Conservation (phyloP, 2,797 vertebrate species). For the Malacoraja senta region DNA sequence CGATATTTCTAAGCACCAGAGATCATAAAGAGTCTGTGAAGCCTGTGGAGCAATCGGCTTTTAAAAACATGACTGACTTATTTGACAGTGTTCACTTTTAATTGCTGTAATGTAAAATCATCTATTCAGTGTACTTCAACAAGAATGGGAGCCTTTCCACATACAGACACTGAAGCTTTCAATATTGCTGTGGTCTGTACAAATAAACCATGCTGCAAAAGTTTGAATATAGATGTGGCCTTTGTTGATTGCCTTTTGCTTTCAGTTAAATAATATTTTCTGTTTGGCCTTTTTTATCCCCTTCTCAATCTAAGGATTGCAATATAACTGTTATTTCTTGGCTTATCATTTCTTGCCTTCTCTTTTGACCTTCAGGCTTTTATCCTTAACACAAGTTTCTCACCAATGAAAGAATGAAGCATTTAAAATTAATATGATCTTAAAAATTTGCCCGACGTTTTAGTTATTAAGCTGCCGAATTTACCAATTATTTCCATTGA, state of each 20-base stretch:
- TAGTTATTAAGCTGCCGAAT: not conserved
- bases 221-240: not conserved
- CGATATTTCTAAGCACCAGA: slow-evolving; percentile 12
- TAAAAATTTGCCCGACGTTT: not conserved
- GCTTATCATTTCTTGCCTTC: not conserved
- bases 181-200: not conserved
- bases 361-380: not conserved
- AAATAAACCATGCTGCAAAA: not conserved
- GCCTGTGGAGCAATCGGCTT: not conserved
- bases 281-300: not conserved
- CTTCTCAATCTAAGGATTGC: not conserved
- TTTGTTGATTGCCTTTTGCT: not conserved
- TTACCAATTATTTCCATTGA: not conserved
- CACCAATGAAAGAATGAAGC: not conserved
- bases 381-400: not conserved
- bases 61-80: slow-evolving; percentile 23
- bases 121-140: not conserved
- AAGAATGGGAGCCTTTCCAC: not conserved
- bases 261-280: not conserved
- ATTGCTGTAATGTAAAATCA: slow-evolving; percentile 19
- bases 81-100: slow-evolving; percentile 26
- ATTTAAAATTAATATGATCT: not conserved
- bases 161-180: not conserved
- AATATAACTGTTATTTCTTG: not conserved
- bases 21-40: not conserved